These are phyloP conservation scores for Caligus rogercresseyi DNA, from an alignment of 1,140 invertebrate genomes.

Conservation along the genomic window DNA sequence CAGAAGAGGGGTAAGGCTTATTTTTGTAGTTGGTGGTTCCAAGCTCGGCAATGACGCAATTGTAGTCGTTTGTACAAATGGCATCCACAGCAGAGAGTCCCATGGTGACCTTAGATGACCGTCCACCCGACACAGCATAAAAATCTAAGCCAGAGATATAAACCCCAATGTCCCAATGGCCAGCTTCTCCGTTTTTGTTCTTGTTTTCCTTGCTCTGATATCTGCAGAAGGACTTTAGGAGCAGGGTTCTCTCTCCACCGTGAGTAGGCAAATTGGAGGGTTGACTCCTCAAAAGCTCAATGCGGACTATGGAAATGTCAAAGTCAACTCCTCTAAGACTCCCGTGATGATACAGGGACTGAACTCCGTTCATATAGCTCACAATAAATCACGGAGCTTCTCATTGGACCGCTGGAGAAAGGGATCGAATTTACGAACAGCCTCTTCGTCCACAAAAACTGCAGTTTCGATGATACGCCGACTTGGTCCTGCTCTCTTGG, in stretches of 20 bases:
- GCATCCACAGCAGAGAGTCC: conserved; percentile 40
- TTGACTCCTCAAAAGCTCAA: not conserved
- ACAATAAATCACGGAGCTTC: not conserved
- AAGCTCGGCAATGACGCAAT: conserved; percentile 64
- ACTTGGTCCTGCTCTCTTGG: not conserved
- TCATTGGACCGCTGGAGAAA: not conserved
- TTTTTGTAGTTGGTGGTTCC: conserved; percentile 49
- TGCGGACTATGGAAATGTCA: not conserved
- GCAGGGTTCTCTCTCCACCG: not conserved
- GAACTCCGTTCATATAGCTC: not conserved
- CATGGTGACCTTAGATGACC: not conserved
- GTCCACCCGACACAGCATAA: not conserved
- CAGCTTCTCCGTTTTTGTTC: not conserved
- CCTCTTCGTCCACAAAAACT: not conserved
- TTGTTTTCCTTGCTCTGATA: not conserved
- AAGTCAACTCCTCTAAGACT: not conserved
- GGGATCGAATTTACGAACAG: not conserved
- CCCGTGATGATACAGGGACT: not conserved
- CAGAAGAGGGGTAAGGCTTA: conserved; percentile 53
- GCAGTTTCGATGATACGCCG: not conserved
- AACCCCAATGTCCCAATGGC: conserved; percentile 9
- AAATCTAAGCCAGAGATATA: conserved; percentile 14
- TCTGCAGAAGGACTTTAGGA: conserved; percentile 11
- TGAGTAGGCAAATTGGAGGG: not conserved
- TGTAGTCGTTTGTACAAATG: conserved; percentile 51